phyloP scores from a whole-genome alignment of 1,140 invertebrate genomes.

The Pseudomyrmex cubaensis region DNA sequence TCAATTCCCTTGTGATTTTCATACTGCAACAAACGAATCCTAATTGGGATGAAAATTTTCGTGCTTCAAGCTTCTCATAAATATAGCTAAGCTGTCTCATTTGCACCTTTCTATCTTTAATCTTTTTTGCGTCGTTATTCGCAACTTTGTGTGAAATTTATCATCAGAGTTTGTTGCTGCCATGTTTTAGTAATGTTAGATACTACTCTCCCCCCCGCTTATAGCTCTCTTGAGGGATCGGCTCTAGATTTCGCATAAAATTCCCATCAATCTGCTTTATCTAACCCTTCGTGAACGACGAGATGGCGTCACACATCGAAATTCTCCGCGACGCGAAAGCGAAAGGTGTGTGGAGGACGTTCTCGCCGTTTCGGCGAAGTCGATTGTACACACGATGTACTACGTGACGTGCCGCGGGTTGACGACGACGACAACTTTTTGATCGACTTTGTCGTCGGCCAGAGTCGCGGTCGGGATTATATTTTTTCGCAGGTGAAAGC shows the following conservation, averaged over 20 bases:
- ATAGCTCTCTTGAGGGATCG: neutral
- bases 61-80: neutral
- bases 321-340: conserved; percentile 19
- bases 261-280: conserved; percentile 40
- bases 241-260: conserved; percentile 33
- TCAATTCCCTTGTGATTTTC: neutral
- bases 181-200: neutral
- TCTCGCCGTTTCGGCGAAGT: neutral
- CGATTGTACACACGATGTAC: neutral
- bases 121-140: neutral
- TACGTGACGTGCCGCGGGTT: neutral
- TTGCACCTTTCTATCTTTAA: conserved; percentile 13
- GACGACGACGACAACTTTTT: conserved; percentile 52
- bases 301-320: conserved; percentile 19
- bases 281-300: conserved; percentile 14
- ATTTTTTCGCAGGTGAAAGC: conserved; percentile 79
- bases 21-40: neutral
- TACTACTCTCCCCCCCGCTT: neutral
- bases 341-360: conserved; percentile 33
- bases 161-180: conserved; percentile 16
- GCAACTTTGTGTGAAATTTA: neutral
- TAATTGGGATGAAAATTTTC: neutral
- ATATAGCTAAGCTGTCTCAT: neutral
- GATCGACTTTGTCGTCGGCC: conserved; percentile 54
- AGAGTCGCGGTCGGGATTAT: conserved; percentile 21